phyloP scores from a whole-genome alignment of 2,888 invertebrate species.

The Ormyrus thymus region DNA sequence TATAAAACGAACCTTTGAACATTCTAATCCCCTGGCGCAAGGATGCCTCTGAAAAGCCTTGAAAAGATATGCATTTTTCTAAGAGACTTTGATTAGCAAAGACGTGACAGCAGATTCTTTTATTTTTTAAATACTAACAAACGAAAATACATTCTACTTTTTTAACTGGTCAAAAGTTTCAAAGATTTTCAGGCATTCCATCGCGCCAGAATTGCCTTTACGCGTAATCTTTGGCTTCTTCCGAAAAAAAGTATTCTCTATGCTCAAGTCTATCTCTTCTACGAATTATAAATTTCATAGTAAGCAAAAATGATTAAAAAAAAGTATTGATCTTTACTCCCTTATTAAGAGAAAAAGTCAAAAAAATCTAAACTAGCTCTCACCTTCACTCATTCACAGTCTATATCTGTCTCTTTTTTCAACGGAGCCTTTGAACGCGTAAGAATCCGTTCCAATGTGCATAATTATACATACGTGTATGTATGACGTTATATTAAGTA shows the following conservation, averaged over 20 bases:
- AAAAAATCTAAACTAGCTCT: slow-evolving; percentile 46
- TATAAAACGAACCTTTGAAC: slow-evolving; percentile 34
- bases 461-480: slow-evolving; percentile 60
- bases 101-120: slow-evolving; percentile 44
- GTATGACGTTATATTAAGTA: slow-evolving; percentile 72
- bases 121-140: slow-evolving; percentile 25
- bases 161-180: slow-evolving; percentile 20
- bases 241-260: slow-evolving; percentile 37
- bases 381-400: slow-evolving; percentile 31
- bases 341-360: slow-evolving; percentile 34
- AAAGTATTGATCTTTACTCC: slow-evolving; percentile 44
- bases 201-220: slow-evolving; percentile 52
- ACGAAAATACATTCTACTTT: too few species aligned
- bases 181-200: slow-evolving; percentile 55
- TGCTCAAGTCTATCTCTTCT: slow-evolving; percentile 54
- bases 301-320: slow-evolving; percentile 53
- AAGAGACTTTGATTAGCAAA: slow-evolving; percentile 46
- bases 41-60: slow-evolving; percentile 51
- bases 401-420: slow-evolving; percentile 54
- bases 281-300: slow-evolving; percentile 55
- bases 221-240: slow-evolving; percentile 56
- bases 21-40: slow-evolving; percentile 50
- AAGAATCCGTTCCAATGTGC: slow-evolving; percentile 72
- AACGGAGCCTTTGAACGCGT: slow-evolving; percentile 61
- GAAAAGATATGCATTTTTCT: slow-evolving; percentile 48